phyloP scores from a whole-genome alignment of 2,797 vertebrate genomes.

The Podargus strigoides region DNA sequence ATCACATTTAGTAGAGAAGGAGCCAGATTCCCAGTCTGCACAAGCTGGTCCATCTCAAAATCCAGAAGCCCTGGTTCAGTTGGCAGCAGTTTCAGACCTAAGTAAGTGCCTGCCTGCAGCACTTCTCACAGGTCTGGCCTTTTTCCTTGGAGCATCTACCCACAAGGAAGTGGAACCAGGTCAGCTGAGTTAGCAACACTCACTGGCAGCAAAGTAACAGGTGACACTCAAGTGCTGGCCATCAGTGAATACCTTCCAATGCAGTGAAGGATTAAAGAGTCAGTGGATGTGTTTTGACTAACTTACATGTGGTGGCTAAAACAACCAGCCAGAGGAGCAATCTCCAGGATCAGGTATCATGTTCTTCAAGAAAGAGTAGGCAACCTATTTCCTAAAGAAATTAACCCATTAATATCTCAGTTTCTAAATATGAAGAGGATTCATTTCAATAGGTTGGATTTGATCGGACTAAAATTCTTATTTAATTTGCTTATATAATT shows the following conservation, averaged over 20 bases:
- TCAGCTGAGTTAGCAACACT: neutral
- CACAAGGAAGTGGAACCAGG: neutral
- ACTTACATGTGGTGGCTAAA: neutral
- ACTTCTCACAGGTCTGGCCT: neutral
- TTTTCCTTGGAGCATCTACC: neutral
- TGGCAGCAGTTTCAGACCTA: neutral
- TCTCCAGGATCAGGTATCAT: neutral
- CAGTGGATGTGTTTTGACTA: neutral
- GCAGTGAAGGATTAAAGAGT: neutral
- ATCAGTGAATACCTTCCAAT: neutral
- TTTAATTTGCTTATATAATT: neutral
- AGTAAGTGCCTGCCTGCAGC: neutral
- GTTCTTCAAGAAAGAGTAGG: neutral
- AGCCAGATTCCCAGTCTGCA: neutral
- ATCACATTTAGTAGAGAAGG: neutral
- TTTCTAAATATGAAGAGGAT: neutral
- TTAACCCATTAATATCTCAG: neutral
- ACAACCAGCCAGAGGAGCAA: neutral
- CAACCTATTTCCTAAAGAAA: neutral
- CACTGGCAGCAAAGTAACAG: neutral
- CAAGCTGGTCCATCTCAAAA: neutral
- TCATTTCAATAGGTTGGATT: neutral
- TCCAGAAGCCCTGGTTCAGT: neutral
- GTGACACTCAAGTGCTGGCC: neutral
- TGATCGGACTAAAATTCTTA: neutral